phyloP scores from a whole-genome alignment of 2,113 vertebrate species.

The Jacana jacana region DNA sequence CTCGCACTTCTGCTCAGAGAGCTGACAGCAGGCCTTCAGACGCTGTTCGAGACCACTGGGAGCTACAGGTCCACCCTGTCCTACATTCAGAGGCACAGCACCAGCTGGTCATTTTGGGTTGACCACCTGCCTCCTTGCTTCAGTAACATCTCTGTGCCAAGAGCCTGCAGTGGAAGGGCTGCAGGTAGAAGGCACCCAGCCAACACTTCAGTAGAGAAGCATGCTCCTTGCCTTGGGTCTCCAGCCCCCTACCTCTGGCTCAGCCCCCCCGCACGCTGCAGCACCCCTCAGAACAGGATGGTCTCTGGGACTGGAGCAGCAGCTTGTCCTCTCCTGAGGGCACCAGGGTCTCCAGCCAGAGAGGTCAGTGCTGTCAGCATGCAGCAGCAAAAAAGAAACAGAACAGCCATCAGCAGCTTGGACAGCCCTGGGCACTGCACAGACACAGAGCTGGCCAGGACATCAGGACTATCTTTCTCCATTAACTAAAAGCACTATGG shows the following conservation, averaged over 20 bases:
- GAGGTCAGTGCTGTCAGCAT: neutral
- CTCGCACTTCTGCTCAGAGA: neutral
- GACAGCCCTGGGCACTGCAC: constrained; percentile 17
- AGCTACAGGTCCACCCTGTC: neutral
- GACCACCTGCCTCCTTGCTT: neutral
- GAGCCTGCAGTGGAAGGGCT: neutral
- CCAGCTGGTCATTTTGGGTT: constrained; percentile 6
- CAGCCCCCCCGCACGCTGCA: fast-evolving
- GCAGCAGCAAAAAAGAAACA: neutral
- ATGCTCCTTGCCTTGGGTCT: neutral
- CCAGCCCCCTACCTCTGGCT: neutral
- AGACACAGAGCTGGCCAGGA: neutral
- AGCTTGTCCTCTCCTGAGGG: neutral
- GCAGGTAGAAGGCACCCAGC: neutral
- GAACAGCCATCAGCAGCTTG: constrained; percentile 9
- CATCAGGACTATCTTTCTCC: neutral
- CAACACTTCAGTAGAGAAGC: neutral
- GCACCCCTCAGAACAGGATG: neutral
- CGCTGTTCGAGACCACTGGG: neutral
- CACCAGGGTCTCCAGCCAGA: neutral
- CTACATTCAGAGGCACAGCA: constrained; percentile 4
- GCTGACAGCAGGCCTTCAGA: neutral
- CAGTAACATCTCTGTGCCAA: neutral
- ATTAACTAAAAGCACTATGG: constrained; percentile 1
- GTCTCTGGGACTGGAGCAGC: neutral